Conservation (phyloP, 2,888 invertebrate species). For the Tortrix viridana region DNA sequence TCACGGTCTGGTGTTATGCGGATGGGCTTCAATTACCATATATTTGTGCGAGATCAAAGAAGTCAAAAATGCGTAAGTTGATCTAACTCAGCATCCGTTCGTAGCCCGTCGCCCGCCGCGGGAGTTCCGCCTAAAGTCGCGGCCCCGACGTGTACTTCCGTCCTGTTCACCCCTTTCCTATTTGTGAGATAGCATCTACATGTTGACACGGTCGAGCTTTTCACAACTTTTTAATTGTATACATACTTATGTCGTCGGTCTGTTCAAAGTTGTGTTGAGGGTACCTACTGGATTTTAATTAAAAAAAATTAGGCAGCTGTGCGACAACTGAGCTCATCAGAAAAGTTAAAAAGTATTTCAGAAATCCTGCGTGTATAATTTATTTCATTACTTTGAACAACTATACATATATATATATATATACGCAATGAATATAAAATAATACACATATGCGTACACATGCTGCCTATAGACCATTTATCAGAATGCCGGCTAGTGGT, state of each 20-base stretch:
- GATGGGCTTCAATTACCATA: conserved; percentile 39
- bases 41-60: conserved; percentile 39
- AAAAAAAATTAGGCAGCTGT: too few species aligned
- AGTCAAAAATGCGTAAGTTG: conserved; percentile 29
- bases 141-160: conserved; percentile 1
- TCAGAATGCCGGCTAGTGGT: too few species aligned
- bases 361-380: too few species aligned
- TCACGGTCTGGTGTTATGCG: conserved; percentile 28
- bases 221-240: not conserved
- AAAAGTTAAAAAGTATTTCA: too few species aligned
- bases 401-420: too few species aligned
- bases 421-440: too few species aligned
- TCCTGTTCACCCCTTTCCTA: not conserved
- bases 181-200: conserved; percentile 2
- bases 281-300: too few species aligned
- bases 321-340: too few species aligned
- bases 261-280: not conserved
- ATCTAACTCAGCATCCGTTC: conserved; percentile 9
- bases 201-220: not conserved
- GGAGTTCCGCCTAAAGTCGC: conserved; percentile 3
- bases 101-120: not conserved
- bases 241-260: not conserved
- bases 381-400: too few species aligned
- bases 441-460: too few species aligned
- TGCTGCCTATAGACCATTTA: too few species aligned